Evolutionary conservation across 2,888 invertebrate species (phyloP).

Genomic region (Carterocephalus palaemon): DNA sequence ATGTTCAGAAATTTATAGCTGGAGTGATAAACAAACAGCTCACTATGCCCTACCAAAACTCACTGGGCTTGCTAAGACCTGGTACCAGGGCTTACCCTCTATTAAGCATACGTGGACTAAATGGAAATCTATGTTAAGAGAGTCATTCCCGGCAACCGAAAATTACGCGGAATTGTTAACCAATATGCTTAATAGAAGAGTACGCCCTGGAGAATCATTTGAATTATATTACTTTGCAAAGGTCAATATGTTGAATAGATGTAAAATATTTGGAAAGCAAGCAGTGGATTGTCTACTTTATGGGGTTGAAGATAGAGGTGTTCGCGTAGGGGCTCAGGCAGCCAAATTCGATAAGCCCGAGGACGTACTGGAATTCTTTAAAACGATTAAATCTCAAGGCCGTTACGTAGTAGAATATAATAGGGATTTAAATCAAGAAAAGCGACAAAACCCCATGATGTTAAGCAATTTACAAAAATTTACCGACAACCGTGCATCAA

Average conservation of each 20-base stretch:
- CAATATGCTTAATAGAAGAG: constrained; percentile 28
- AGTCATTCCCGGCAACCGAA: constrained; percentile 29
- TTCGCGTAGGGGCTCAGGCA: no score
- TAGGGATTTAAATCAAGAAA: no score
- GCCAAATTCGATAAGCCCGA: no score
- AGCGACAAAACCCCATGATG: no score
- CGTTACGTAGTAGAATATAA: no score
- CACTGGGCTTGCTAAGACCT: constrained; percentile 27
- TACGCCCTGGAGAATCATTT: constrained; percentile 27
- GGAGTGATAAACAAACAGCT: constrained; percentile 22
- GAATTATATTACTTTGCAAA: constrained; percentile 30
- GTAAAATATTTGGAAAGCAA: no score
- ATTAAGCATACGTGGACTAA: constrained; percentile 27
- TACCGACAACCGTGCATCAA: no score
- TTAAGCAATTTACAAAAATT: no score
- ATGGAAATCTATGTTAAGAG: constrained; percentile 29
- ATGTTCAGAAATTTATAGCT: constrained; percentile 21
- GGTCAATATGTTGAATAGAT: constrained; percentile 28
- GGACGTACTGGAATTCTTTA: no score
- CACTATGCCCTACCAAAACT: constrained; percentile 24
- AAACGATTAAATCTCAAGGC: no score
- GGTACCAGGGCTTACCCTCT: constrained; percentile 32
- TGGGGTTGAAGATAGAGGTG: no score
- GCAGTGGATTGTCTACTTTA: no score
- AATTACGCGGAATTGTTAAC: constrained; percentile 28